These are phyloP conservation scores for Apis cerana DNA, from an alignment of 1,140 invertebrate genomes.

Conservation along the genomic window DNA sequence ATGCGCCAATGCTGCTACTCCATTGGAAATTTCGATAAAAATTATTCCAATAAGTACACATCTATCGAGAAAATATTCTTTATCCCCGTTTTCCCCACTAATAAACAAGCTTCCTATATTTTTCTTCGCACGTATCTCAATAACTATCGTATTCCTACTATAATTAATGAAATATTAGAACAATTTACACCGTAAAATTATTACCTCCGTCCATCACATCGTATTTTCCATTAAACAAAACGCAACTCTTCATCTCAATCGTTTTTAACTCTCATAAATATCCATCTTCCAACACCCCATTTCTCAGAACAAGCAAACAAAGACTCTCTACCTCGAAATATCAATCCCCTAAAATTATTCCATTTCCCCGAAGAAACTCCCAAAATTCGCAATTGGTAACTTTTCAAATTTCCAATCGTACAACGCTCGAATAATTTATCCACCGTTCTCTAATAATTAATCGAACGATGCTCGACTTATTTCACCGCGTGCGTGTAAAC, in stretches of 20 bases:
- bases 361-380: too few relatives aligned
- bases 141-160: background rate
- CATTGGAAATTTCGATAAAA: background rate
- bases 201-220: background rate
- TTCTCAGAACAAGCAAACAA: too few relatives aligned
- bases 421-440: background rate
- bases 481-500: slow-evolving; percentile 30
- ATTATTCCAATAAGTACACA: slow-evolving; percentile 21
- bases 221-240: background rate
- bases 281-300: too few relatives aligned
- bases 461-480: background rate
- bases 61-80: slow-evolving; percentile 14
- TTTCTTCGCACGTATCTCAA: too few relatives aligned
- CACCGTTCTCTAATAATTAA: background rate
- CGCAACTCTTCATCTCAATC: too few relatives aligned
- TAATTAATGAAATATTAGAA: background rate
- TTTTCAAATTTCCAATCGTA: too few relatives aligned
- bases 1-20: background rate
- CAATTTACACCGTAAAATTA: too few relatives aligned
- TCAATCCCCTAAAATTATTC: too few relatives aligned
- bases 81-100: background rate
- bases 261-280: too few relatives aligned
- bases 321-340: too few relatives aligned
- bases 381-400: too few relatives aligned
- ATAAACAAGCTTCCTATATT: background rate